Evolutionary conservation across 2,113 vertebrate species (phyloP).

Genomic region (Onychostruthus taczanowskii): DNA sequence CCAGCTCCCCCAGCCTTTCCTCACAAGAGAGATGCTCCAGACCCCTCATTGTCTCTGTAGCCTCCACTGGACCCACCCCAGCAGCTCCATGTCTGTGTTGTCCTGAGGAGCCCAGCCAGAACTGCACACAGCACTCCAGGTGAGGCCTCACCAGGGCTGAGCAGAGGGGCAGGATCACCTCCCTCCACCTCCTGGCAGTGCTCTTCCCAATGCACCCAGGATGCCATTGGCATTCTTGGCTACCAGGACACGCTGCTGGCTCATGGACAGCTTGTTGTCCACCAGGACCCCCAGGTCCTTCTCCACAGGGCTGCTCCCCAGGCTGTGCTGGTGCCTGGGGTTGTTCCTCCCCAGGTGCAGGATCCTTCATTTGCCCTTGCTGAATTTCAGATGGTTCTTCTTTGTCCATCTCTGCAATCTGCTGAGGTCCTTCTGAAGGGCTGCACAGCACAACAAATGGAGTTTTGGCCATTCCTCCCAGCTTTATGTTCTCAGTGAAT

Average conservation of each 20-base stretch:
- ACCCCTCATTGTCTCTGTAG: accelerated
- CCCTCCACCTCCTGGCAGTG: neutral
- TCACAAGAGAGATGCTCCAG: neutral
- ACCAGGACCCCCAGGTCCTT: neutral
- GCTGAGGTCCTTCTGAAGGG: neutral
- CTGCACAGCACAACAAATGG: neutral
- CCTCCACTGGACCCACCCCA: accelerated
- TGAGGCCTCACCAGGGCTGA: neutral
- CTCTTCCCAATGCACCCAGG: neutral
- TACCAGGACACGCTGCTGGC: neutral
- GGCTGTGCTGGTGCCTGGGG: neutral
- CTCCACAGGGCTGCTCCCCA: neutral
- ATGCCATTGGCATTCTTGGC: neutral
- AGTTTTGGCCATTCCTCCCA: neutral
- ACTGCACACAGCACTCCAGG: neutral
- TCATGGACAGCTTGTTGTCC: neutral
- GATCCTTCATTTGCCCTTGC: neutral
- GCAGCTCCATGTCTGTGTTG: neutral
- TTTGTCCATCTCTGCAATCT: neutral
- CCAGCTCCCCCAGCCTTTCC: neutral
- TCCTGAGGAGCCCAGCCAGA: neutral
- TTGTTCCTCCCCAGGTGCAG: neutral
- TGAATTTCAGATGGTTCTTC: neutral
- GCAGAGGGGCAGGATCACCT: neutral
- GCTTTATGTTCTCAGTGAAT: neutral